Evolutionary conservation across 1,140 invertebrate genomes (phyloP).

Genomic region (Pteromalus puparum): DNA sequence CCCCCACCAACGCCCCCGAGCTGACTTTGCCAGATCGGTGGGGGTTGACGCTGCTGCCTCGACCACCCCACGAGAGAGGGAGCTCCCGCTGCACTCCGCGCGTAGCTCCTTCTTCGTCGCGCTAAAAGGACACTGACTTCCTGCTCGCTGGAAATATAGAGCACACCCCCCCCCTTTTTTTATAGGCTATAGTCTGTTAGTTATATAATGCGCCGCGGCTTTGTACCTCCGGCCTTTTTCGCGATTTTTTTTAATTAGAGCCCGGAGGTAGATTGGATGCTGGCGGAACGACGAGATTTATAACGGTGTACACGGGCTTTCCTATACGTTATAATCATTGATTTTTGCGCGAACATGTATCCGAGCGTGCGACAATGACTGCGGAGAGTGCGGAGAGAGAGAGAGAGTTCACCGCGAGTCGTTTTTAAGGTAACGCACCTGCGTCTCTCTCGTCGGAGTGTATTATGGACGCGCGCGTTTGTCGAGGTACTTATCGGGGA

Average conservation of each 20-base stretch:
- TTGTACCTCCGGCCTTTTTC: conserved; percentile 35
- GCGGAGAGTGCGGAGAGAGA: too few relatives aligned
- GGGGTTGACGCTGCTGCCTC: not conserved
- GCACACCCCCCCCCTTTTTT: conserved; percentile 34
- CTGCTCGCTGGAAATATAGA: conserved; percentile 52
- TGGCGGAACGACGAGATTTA: not conserved
- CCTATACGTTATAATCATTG: conserved; percentile 39
- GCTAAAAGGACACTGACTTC: conserved; percentile 74
- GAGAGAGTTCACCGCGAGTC: too few relatives aligned
- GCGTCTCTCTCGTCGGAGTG: not conserved
- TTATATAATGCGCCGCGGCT: conserved; percentile 25
- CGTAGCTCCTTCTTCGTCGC: conserved; percentile 62
- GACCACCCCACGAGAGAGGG: not conserved
- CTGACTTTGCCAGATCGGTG: not conserved
- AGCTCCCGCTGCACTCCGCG: conserved; percentile 14
- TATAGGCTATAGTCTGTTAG: conserved; percentile 41
- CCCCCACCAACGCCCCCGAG: conserved; percentile 49
- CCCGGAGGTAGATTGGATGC: not conserved
- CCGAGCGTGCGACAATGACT: not conserved
- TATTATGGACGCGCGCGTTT: not conserved
- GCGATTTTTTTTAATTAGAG: not conserved
- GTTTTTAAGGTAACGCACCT: not conserved
- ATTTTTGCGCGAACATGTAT: conserved; percentile 18
- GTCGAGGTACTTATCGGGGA: not conserved
- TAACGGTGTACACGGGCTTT: conserved; percentile 4